Base-by-base conservation (phyloP, 2,113 vertebrate genomes). In the Pseudopodoces humilis region DNA sequence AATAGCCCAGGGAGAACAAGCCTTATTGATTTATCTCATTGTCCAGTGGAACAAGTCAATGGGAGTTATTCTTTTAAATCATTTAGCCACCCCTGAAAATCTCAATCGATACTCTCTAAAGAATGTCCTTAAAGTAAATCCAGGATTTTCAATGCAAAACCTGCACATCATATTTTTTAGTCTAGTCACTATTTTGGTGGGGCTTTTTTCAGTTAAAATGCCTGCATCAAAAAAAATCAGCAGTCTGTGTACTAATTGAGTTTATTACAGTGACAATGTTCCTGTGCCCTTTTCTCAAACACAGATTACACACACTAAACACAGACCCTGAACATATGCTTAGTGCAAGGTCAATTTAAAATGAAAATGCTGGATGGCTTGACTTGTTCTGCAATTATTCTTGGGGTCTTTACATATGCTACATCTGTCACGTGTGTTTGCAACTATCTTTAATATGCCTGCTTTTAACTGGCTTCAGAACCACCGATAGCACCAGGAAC, bases 21-120 rank as follows among this genome's bases (percentile, higher is more conserved):
- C 12, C 24, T 70, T 77, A 94, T 49, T 64, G 86, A 97, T 81
- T 90, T 67, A 86, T 90, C 88, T 76, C 46, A 22, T 88, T 59
- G 64, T 82, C 92, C 79, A 67, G 33, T 59, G 44, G 71, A 90
- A 59, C 7, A 63, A 81, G 85, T 78, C 87, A 79, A 56, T 78
- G 85, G 52, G 52, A 91, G 41, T 93, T 90, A 93, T 93, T 92
- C 56, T 88, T 90, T 80, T 60, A 95, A 95, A 68, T 75, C 68
- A 92, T 95, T 95, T 88, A 83, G 20, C 43, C 35, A 80, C 15
- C 28, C n/a, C 64, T 86, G 79, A 93, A 96, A 93, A 90, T 81
- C 56, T n/a, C 41, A 46, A 86, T 97, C 86, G 0, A 90, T 86
- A 75, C 31, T 70, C 43, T 75, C 24, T 86, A 60, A 92, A 71